Base-by-base conservation (phyloP, 2,888 invertebrate genomes). In the Melolontha melolontha region DNA sequence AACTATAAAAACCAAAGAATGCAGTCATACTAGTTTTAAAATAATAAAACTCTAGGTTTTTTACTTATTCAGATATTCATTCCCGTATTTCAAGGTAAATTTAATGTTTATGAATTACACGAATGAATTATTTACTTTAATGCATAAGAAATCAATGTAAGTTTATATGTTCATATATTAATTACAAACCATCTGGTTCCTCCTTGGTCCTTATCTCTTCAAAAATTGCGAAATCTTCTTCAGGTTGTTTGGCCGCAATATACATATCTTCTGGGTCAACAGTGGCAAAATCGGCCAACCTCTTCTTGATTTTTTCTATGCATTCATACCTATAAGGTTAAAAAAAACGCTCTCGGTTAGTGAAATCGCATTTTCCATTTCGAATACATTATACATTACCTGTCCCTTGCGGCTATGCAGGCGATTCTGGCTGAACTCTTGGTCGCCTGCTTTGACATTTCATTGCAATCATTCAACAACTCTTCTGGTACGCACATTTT, bases 181-280 rank as follows among this genome's bases (percentile, higher is more conserved):
- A 1, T 14, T 7, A 54, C 64, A 2, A 78, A 92, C 92, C 91
- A 74, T 91, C 88, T 27, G 91, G 91, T 78, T 93, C 92, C 68
- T 91, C 91, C 75, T 89, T 87, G 4, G 92, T 92, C 64, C 93
- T 87, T 71, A 93, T 91, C 82, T 92, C 92, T 72, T 91, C 90
- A 78, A 92, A 88, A 5, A 94, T 86, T 0, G 90, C 89, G 79
- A 91, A 92, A 81, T 93, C 90, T 80, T 92, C 88, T 79, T 92
- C 88, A 17, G 88, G 88, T 62, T 89, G 85, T 73, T 90, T 90
- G 49, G 90, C 87, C 0, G 93, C 94, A 49, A 95, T 88, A 80
- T 94, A 95, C 89, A 95, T 93, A 77, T 95, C 94, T 77, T 95
- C 95, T 2, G 96, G 94, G 78, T 95, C 95, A 1, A 92, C 90